A percentile compares a stretch with the other conserved stretches of the same genome.
These are phyloP conservation scores for Prionailurus bengalensis DNA, from an alignment of 2,113 vertebrate species.

Conservation along the genomic window DNA sequence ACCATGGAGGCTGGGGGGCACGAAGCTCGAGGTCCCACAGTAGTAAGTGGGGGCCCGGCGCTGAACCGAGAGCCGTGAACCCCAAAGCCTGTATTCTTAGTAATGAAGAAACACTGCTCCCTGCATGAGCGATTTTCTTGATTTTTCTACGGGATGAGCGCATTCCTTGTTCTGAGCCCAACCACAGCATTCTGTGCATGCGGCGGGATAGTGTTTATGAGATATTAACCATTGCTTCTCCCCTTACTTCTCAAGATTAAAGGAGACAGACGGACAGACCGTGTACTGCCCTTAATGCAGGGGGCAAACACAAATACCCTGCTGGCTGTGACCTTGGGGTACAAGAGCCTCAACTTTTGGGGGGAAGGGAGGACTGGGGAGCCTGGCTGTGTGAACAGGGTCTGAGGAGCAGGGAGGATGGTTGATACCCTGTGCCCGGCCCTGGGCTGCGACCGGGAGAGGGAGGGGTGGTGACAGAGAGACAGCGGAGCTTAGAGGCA, in stretches of 20 bases:
- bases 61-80: background rate
- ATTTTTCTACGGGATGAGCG: constrained; percentile 34
- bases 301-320: background rate
- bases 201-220: constrained; percentile 18
- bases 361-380: accelerated
- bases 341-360: background rate
- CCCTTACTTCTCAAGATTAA: background rate
- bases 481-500: accelerated
- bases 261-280: background rate
- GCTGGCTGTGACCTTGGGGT: background rate
- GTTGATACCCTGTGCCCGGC: background rate
- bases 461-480: background rate
- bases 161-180: background rate
- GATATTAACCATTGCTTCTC: background rate
- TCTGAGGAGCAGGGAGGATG: background rate
- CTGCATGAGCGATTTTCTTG: constrained; percentile 49
- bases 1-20: background rate
- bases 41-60: background rate
- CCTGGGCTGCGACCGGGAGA: background rate
- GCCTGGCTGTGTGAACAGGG: accelerated
- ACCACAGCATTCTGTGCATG: background rate
- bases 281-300: background rate
- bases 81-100: background rate
- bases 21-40: background rate
- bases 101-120: constrained; percentile 46